Evolutionary conservation across 2,888 invertebrate species (phyloP).

Genomic region (Parnassius orleans): DNA sequence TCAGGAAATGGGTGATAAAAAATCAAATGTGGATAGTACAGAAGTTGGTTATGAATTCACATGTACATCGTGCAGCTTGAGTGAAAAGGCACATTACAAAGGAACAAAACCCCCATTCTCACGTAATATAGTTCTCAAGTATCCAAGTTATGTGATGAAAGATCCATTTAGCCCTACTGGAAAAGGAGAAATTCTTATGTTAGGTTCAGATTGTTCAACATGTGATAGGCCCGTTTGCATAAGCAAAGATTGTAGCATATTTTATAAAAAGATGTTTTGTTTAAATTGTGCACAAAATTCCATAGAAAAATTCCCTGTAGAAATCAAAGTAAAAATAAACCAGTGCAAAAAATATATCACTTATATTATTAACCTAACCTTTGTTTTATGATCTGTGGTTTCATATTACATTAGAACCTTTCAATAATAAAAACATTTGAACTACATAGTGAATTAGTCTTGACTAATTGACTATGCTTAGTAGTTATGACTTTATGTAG

Average conservation of each 20-base stretch:
- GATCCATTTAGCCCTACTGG: constrained; percentile 91
- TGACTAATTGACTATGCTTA: no score
- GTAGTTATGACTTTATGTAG: no score
- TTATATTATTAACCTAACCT: constrained; percentile 5
- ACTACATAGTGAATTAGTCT: no score
- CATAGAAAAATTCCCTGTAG: constrained; percentile 83
- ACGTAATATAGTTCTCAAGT: constrained; percentile 83
- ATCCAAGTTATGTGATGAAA: constrained; percentile 89
- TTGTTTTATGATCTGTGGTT: no score
- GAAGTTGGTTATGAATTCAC: constrained; percentile 69
- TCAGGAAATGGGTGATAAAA: constrained; percentile 55
- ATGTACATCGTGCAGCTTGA: constrained; percentile 84
- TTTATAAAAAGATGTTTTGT: constrained; percentile 88
- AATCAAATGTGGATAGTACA: constrained; percentile 33
- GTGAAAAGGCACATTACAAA: constrained; percentile 88
- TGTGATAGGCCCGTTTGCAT: constrained; percentile 88
- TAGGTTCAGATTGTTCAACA: constrained; percentile 87
- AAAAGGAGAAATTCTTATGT: constrained; percentile 86
- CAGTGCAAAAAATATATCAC: constrained; percentile 44
- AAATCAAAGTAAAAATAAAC: constrained; percentile 84
- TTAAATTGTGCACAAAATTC: constrained; percentile 83
- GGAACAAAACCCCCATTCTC: constrained; percentile 88
- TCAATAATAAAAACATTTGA: no score
- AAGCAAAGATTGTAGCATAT: constrained; percentile 88
- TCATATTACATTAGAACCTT: no score